A percentile compares a stretch with the other conserved stretches of the same genome.
Evolutionary conservation across 2,888 invertebrate genomes (phyloP).

Genomic region (Sussaba pulchella): DNA sequence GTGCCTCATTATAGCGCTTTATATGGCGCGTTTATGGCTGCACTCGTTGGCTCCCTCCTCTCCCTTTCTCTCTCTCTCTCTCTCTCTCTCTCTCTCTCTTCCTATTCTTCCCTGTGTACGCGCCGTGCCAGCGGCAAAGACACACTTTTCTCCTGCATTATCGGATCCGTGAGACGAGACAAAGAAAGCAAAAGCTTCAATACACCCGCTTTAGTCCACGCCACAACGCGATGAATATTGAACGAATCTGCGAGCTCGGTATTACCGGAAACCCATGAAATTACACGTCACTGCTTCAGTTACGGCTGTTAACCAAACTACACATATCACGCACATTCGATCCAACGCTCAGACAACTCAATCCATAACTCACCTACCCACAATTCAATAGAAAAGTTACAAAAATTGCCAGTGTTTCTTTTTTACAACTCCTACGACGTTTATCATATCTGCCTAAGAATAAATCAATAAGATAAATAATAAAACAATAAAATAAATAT

Average conservation of each 20-base stretch:
- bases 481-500: background rate
- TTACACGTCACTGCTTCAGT: slow-evolving; percentile 49
- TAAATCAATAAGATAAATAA: background rate
- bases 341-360: slow-evolving; percentile 6
- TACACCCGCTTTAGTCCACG: slow-evolving; percentile 3
- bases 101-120: slow-evolving; percentile 24
- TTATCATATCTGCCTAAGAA: too few relatives aligned
- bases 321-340: slow-evolving; percentile 39
- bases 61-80: background rate
- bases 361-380: background rate
- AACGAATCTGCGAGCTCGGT: slow-evolving; percentile 49
- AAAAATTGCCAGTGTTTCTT: too few relatives aligned
- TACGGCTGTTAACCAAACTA: slow-evolving; percentile 39
- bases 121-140: slow-evolving; percentile 43
- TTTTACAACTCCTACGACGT: too few relatives aligned
- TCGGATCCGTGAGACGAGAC: slow-evolving; percentile 44
- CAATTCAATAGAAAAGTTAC: too few relatives aligned
- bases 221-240: slow-evolving; percentile 50
- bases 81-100: too few relatives aligned
- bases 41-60: background rate
- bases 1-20: slow-evolving; percentile 17
- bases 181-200: slow-evolving; percentile 44
- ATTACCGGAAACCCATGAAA: slow-evolving; percentile 53
- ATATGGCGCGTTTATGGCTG: background rate
- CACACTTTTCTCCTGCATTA: slow-evolving; percentile 61